Evolutionary conservation across 1,140 invertebrate species (phyloP), one percentile per base, ranked within the genome.

Genomic region (Calliphora vicina): DNA sequence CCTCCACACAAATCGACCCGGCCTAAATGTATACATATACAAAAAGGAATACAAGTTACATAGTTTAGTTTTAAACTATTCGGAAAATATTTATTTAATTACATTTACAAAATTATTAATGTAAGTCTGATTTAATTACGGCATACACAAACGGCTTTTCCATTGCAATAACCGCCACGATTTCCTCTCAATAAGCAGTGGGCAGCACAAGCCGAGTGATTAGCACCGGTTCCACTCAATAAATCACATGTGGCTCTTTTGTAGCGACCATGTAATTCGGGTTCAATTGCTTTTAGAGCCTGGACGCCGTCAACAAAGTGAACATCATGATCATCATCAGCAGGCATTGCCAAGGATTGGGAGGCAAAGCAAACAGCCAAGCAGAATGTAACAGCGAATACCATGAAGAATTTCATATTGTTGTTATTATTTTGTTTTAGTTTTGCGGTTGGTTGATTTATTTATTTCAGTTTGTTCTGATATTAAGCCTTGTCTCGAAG

Each of bases 81-180:
- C 10, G 6, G 35, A 5, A 35, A 35, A 35, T 35, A 35, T 35
- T 35, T 35, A 35, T 35, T 35, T 35, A 0, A 35, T 10, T 35
- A 35, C 4, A 3, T 29, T 29, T 29, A 29, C n/a, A n/a, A 35
- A 2, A 2, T 35, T 35, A 8, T 35, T 35, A 35, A 35, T 35
- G 35, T 8, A 1, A 50, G n/a, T n/a, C n/a, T n/a, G n/a, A 10
- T 15, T 84, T 27, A 83, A 10, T 67, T 57, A 26, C 88, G 88
- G n/a, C 88, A 89, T 17, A 84, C 81, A 6, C 88, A 89, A 61
- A 89, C 85, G 12, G 84, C 85, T 29, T 87, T 84, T 13, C 25
- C 27, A 61, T 83, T 88, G 80, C 88, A 89, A 50, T 86, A 88
- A 15, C 88, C 88, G 2, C 88, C 88, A 57, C 84, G 86, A 50